These are phyloP conservation scores for Herminia tarsipennalis DNA, from an alignment of 2,888 invertebrate species.

Conservation along the genomic window DNA sequence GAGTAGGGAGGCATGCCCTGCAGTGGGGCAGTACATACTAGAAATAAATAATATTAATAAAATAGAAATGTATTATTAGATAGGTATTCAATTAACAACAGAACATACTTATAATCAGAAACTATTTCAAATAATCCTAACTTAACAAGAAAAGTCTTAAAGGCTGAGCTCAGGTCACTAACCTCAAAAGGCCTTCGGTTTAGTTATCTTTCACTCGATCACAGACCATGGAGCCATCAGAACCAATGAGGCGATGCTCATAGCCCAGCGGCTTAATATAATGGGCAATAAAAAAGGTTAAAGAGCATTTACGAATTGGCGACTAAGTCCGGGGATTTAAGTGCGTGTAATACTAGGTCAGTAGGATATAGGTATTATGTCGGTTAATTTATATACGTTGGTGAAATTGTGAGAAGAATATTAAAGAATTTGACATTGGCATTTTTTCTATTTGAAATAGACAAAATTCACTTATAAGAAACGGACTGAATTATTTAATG, in stretches of 20 bases:
- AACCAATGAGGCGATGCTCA: conserved; percentile 36
- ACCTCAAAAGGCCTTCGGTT: conserved; percentile 13
- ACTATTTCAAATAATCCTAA: no score
- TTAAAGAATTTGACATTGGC: no score
- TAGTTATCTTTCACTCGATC: conserved; percentile 30
- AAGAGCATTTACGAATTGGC: conserved; percentile 39
- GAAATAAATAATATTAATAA: no score
- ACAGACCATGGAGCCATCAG: conserved; percentile 30
- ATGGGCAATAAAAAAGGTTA: conserved; percentile 42
- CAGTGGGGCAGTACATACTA: no score
- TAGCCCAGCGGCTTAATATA: conserved; percentile 37
- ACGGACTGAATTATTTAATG: no score
- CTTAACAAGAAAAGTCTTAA: neutral
- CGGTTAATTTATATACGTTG: neutral
- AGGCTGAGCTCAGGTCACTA: conserved; percentile 15
- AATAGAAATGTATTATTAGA: no score
- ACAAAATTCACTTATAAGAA: no score
- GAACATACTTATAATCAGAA: no score
- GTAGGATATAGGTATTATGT: neutral
- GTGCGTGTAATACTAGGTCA: conserved; percentile 6
- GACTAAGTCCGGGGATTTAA: conserved; percentile 24
- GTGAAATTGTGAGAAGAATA: no score
- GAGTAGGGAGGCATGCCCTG: no score
- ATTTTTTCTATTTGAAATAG: no score
- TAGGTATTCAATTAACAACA: no score